Conservation (phyloP, 92 coral and sea anemone genomes). For the Epizoanthus fatuus region DNA sequence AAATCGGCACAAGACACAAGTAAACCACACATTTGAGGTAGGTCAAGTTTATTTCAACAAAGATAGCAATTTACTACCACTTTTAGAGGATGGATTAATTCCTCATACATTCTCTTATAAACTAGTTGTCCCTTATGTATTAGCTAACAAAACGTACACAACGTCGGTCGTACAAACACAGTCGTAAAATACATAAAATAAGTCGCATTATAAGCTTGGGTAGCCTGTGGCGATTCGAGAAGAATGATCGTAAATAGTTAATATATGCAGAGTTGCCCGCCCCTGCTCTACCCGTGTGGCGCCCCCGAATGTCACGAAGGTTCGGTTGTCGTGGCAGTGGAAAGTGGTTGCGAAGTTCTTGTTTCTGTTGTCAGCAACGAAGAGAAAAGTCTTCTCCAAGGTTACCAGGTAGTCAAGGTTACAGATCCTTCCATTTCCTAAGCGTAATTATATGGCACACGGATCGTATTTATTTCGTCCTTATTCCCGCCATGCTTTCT, state of each 20-base stretch:
- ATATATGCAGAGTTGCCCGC: slow-evolving; percentile 1
- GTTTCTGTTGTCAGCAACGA: slow-evolving; percentile 98
- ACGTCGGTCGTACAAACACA: too few relatives aligned
- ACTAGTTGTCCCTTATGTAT: too few relatives aligned
- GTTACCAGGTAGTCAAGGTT: slow-evolving; percentile 99
- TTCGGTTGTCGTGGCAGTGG: slow-evolving; percentile 88
- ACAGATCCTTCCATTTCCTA: slow-evolving; percentile 99
- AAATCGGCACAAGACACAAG: too few relatives aligned
- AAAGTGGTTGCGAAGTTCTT: slow-evolving; percentile 99
- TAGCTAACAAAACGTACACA: too few relatives aligned
- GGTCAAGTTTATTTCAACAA: too few relatives aligned
- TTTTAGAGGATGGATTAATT: too few relatives aligned
- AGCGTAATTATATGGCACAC: slow-evolving; percentile 82
- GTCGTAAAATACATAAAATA: too few relatives aligned
- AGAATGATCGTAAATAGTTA: not conserved
- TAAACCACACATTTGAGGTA: too few relatives aligned
- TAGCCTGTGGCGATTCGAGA: too few relatives aligned
- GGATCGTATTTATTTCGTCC: slow-evolving; percentile 80
- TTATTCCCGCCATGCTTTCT: slow-evolving; percentile 39
- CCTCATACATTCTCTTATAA: too few relatives aligned
- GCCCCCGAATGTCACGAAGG: slow-evolving; percentile 44
- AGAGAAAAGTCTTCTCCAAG: slow-evolving; percentile 99
- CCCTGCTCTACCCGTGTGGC: slow-evolving; percentile 8
- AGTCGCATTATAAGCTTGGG: too few relatives aligned
- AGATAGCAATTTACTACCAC: too few relatives aligned